These are phyloP conservation scores for Lasaia peninsularis DNA, from an alignment of 1,140 invertebrate genomes.

Conservation along the genomic window DNA sequence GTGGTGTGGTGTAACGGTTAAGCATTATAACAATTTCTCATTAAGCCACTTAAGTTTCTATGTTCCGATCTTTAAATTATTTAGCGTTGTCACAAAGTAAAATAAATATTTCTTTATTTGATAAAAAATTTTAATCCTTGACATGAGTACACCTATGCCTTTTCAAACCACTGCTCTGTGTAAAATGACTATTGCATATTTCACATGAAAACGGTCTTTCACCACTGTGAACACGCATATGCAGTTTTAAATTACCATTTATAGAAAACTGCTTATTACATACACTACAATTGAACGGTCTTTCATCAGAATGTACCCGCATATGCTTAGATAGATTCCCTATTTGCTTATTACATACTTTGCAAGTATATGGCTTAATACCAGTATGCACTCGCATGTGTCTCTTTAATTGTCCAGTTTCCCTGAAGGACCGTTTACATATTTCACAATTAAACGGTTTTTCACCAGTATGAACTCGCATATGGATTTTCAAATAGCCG, in stretches of 20 bases:
- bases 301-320: conserved; percentile 82
- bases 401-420: conserved; percentile 59
- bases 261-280: conserved; percentile 80
- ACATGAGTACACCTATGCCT: conserved; percentile 45
- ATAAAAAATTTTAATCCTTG: too few species aligned
- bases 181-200: conserved; percentile 46
- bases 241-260: conserved; percentile 74
- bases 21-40: too few species aligned
- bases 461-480: conserved; percentile 68
- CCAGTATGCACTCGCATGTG: conserved; percentile 55
- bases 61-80: too few species aligned
- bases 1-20: too few species aligned
- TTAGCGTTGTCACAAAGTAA: too few species aligned
- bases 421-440: conserved; percentile 59
- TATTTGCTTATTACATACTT: conserved; percentile 63
- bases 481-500: conserved; percentile 68
- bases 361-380: conserved; percentile 57
- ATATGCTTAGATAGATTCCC: conserved; percentile 81
- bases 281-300: conserved; percentile 81
- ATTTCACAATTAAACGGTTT: conserved; percentile 60
- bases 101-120: too few species aligned
- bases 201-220: conserved; percentile 50
- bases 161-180: conserved; percentile 49
- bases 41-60: too few species aligned
- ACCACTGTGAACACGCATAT: conserved; percentile 76